phyloP scores from a whole-genome alignment of 2,113 vertebrate species.

The Rhineura floridana region DNA sequence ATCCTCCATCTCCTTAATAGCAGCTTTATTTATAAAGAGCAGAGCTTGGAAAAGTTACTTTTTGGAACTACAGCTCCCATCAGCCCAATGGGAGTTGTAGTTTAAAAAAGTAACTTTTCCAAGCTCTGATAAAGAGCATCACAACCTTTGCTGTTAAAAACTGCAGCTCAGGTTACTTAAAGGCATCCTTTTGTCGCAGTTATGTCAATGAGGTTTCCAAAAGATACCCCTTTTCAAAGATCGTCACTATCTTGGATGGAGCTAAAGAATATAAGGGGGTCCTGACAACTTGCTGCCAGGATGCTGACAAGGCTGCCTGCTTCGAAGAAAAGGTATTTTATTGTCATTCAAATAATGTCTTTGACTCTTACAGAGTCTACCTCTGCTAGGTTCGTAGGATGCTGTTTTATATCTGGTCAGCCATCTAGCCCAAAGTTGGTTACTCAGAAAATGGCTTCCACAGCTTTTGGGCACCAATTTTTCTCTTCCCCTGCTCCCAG shows the following conservation, averaged over 20 bases:
- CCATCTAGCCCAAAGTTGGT: too few relatives aligned
- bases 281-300: not conserved
- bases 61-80: too few relatives aligned
- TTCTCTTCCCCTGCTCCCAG: too few relatives aligned
- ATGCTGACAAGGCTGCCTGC: not conserved
- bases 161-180: not conserved
- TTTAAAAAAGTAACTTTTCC: too few relatives aligned
- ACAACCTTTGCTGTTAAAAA: not conserved
- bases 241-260: fast-evolving
- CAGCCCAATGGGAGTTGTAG: too few relatives aligned
- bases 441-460: too few relatives aligned
- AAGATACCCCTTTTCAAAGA: not conserved
- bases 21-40: not conserved
- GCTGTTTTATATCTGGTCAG: too few relatives aligned
- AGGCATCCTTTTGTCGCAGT: not conserved
- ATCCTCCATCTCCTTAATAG: too few relatives aligned
- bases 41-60: too few relatives aligned
- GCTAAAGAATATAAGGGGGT: not conserved
- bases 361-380: not conserved
- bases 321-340: not conserved
- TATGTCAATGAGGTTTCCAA: not conserved
- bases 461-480: too few relatives aligned
- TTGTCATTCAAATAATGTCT: not conserved
- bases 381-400: not conserved
- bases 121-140: too few relatives aligned